phyloP scores from a whole-genome alignment of 2,888 invertebrate species.

The Dermolepida albohirtum region DNA sequence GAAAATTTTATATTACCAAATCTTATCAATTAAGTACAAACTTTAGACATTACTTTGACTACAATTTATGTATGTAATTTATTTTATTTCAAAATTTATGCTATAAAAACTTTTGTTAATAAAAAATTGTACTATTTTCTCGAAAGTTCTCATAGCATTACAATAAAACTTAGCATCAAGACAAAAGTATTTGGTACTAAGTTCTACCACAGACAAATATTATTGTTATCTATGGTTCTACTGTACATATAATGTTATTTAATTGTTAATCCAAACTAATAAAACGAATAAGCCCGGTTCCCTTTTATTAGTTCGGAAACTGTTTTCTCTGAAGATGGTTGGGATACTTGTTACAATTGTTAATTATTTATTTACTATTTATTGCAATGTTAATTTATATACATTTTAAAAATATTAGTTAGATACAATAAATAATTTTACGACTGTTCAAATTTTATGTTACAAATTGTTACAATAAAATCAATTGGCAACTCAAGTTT shows the following conservation, averaged over 20 bases:
- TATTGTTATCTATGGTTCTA: too few relatives aligned
- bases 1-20: too few relatives aligned
- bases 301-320: slow-evolving; percentile 4
- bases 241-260: slow-evolving; percentile 9
- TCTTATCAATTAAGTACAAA: too few relatives aligned
- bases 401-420: too few relatives aligned
- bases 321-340: slow-evolving; percentile 9
- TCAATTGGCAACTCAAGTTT: too few relatives aligned
- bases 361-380: slow-evolving; percentile 24
- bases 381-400: slow-evolving; percentile 3
- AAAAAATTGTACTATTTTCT: not conserved
- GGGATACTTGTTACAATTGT: slow-evolving; percentile 12
- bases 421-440: too few relatives aligned
- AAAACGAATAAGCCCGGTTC: not conserved
- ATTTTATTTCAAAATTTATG: slow-evolving; percentile 6
- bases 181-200: not conserved
- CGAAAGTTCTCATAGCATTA: slow-evolving; percentile 13
- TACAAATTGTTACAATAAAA: too few relatives aligned
- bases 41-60: slow-evolving; percentile 5
- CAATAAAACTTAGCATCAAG: not conserved
- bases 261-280: slow-evolving; percentile 1
- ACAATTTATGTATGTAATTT: not conserved
- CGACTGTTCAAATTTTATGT: too few relatives aligned
- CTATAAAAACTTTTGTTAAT: slow-evolving; percentile 10
- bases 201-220: not conserved